Conservation (phyloP, 2,797 vertebrate species). For the Cryptoprocta ferox region DNA sequence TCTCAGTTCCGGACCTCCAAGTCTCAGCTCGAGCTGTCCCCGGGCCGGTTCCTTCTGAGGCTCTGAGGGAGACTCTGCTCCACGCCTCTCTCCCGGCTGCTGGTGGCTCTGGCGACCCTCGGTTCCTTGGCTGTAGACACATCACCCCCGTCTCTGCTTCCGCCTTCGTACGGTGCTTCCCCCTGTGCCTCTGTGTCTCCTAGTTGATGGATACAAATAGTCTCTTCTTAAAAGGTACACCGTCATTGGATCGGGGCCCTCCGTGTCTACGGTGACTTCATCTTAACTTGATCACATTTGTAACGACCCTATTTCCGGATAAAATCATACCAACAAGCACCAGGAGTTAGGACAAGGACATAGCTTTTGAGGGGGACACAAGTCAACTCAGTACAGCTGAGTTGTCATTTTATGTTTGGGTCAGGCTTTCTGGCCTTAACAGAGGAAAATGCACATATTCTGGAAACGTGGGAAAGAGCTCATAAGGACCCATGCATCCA, state of each 20-base stretch:
- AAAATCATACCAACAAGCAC: background rate
- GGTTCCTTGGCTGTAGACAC: background rate
- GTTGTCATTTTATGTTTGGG: background rate
- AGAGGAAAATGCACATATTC: background rate
- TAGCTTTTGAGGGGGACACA: background rate
- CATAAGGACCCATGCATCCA: background rate
- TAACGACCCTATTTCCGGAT: background rate
- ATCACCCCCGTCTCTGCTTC: background rate
- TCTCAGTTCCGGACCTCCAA: background rate
- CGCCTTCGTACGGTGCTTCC: fast-evolving
- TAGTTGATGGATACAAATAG: fast-evolving
- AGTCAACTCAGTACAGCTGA: background rate
- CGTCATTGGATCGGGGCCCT: background rate
- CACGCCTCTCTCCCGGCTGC: background rate
- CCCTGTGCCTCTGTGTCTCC: background rate
- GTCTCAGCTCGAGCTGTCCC: background rate
- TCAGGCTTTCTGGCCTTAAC: background rate
- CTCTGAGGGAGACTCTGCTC: background rate
- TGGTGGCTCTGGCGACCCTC: background rate
- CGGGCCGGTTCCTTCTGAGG: background rate
- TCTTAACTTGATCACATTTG: background rate
- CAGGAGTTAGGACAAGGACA: background rate
- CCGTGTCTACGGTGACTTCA: background rate
- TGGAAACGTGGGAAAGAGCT: background rate
- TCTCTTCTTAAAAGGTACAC: background rate